Evolutionary conservation across 2,113 vertebrate genomes (phyloP), one percentile per base, ranked within the genome.

Genomic region (Lucifuga dentata): DNA sequence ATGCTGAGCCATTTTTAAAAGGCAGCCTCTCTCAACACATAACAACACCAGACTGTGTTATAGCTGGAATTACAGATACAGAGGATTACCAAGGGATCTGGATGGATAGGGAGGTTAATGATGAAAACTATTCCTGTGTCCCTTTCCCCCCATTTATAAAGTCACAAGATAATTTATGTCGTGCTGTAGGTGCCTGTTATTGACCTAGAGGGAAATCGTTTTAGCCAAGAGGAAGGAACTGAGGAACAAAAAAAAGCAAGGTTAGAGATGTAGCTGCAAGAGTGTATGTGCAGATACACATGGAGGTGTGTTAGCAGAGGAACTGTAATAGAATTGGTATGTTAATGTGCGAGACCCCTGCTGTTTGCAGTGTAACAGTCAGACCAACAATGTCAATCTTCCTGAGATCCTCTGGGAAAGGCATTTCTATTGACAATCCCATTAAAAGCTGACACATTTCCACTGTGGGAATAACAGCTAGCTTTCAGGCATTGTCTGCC

Each of bases 1-100:
- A 93, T 91, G 61, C 16, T 13, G 58, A 79, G 78, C 76, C 78
- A 86, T 88, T 92, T n/a, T 92, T 91, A 84, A 91, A 88, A 87
- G 88, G 85, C 80, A 76, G 73, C 68, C 63, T 50, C 76, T 78
- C 83, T 90, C 90, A 89, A 88, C 88, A 84, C 84, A 72, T 88
- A 86, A 91, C 80, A 89, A 86, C 87, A 66, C 33, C 60, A 36
- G 58, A 48, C 73, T 78, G 81, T 66, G 73, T 85, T 86, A 69
- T 16, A 32, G 50, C 66, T 43, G 23, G 63, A 81, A 59, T 61
- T 67, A 84, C 56, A 74, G 57, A 71, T 20, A 48, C 19, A 41
- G 51, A 53, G 74, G 78, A 73, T 86, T 63, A 77, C 49, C 73
- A 21, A 7, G 73, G 70, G 64, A 71, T 46, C 13, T 21, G 48